phyloP scores from a whole-genome alignment of 2,888 invertebrate genomes.

The Eilema sororculum region DNA sequence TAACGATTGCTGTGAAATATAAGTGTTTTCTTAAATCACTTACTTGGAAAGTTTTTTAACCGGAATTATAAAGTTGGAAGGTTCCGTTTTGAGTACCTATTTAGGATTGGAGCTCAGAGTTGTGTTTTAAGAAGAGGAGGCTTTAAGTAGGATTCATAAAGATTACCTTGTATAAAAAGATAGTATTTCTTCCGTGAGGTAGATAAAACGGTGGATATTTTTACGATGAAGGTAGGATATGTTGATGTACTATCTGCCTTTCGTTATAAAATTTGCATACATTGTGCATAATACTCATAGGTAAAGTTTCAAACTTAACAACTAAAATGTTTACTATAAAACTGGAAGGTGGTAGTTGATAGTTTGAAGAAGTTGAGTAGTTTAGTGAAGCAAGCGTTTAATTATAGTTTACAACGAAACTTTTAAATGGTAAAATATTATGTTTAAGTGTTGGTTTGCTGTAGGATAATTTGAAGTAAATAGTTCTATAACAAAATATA shows the following conservation, averaged over 20 bases:
- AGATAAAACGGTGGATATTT: conserved; percentile 18
- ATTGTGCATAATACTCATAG: background rate
- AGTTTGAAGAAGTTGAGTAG: background rate
- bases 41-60: conserved; percentile 50
- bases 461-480: background rate
- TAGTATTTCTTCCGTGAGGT: conserved; percentile 13
- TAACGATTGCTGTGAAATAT: conserved; percentile 48
- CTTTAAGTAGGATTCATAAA: conserved; percentile 39
- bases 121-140: conserved; percentile 38
- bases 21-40: conserved; percentile 56
- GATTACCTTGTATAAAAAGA: conserved; percentile 41
- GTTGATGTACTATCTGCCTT: background rate
- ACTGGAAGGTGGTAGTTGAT: background rate
- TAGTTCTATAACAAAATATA: background rate
- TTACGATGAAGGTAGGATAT: conserved; percentile 8
- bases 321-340: conserved; percentile 1
- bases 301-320: background rate
- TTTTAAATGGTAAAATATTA: background rate
- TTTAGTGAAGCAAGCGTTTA: background rate
- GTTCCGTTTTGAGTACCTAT: conserved; percentile 47
- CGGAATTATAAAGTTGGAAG: conserved; percentile 54
- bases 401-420: background rate
- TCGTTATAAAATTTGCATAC: conserved; percentile 13
- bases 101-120: conserved; percentile 39
- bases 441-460: background rate